Percentiles rank a stretch among this genome's conserved stretches.
These are phyloP conservation scores for Clivina fossor DNA, from an alignment of 2,888 invertebrate genomes.

Conservation along the genomic window DNA sequence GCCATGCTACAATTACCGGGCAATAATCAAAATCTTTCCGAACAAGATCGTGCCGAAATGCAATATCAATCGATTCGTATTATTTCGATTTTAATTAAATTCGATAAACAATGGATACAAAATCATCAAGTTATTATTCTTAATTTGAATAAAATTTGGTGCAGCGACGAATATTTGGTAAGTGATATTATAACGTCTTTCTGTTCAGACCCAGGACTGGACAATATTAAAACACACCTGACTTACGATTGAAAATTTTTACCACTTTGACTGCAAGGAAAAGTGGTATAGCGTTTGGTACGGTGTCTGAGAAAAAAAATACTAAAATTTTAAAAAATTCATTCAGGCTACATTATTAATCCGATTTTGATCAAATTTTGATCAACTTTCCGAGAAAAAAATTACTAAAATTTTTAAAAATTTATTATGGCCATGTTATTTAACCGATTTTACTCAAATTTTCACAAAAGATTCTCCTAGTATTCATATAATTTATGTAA, in stretches of 20 bases:
- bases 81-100: conserved; percentile 77
- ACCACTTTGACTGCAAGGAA: no score
- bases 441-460: no score
- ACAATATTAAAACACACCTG: not conserved
- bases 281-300: no score
- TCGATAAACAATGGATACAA: conserved; percentile 86
- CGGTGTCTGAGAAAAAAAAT: no score
- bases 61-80: conserved; percentile 85
- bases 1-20: conserved; percentile 55
- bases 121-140: conserved; percentile 77
- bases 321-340: no score
- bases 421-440: not conserved
- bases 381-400: no score
- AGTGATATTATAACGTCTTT: conserved; percentile 45
- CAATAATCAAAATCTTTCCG: conserved; percentile 46
- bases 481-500: no score
- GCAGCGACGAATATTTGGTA: conserved; percentile 78
- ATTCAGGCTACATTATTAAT: no score
- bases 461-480: no score
- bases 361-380: no score
- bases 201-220: no score
- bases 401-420: no score
- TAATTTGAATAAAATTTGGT: conserved; percentile 83
- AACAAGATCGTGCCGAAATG: conserved; percentile 70
- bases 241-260: not conserved